A percentile compares a stretch with the other conserved stretches of the same genome.
Evolutionary conservation across 1,140 invertebrate species (phyloP).

Genomic region (Gonioctena quinquepunctata): DNA sequence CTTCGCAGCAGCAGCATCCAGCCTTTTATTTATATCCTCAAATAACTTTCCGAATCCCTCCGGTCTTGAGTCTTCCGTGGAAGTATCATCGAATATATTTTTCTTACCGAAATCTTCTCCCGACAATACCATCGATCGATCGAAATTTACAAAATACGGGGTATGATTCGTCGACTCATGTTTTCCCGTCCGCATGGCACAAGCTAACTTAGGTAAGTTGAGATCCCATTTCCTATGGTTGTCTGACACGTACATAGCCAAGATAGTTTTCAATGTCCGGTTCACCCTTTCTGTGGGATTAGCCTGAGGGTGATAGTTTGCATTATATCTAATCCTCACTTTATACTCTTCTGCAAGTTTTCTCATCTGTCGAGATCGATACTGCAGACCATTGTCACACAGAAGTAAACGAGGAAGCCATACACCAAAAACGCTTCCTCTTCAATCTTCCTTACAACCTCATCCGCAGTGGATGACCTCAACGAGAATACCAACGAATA

Average conservation of each 20-base stretch:
- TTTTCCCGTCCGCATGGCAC: constrained; percentile 41
- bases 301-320: constrained; percentile 25
- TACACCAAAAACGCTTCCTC: constrained; percentile 18
- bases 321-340: constrained; percentile 15
- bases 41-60: not conserved
- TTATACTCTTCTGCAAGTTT: constrained; percentile 15
- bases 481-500: no score
- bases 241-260: constrained; percentile 42
- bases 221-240: constrained; percentile 48
- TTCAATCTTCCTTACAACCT: not conserved
- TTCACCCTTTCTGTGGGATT: constrained; percentile 46
- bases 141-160: constrained; percentile 40
- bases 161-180: constrained; percentile 43
- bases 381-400: constrained; percentile 22
- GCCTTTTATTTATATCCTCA: not conserved
- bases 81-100: not conserved
- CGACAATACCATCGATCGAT: constrained; percentile 21
- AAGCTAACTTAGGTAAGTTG: constrained; percentile 31
- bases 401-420: constrained; percentile 9
- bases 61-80: not conserved
- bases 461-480: not conserved
- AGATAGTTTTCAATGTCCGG: constrained; percentile 41
- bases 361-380: not conserved
- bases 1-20: not conserved
- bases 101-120: not conserved